Conservation (phyloP, 2,113 vertebrate species). For the Zosterops pallidus region DNA sequence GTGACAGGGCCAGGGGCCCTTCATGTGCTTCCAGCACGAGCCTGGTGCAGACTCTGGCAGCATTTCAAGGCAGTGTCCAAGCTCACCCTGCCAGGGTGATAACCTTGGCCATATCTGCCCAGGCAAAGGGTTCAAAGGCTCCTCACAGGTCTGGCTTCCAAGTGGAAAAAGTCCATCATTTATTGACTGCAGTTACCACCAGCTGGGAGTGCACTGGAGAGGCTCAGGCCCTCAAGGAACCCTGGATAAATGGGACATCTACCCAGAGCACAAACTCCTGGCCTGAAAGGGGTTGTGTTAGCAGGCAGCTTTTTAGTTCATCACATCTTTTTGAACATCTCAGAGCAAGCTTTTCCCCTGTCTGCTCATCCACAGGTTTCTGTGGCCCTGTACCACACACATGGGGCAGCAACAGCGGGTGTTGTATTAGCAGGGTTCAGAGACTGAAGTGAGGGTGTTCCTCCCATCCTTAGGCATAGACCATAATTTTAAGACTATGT, state of each 20-base stretch:
- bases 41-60: neutral
- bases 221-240: neutral
- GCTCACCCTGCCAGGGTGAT: neutral
- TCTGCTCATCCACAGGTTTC: neutral
- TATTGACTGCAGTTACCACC: neutral
- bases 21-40: neutral
- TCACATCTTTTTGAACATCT: neutral
- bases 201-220: neutral
- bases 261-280: neutral
- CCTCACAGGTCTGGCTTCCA: neutral
- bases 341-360: neutral
- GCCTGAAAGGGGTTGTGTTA: neutral
- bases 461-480: neutral
- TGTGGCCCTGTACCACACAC: neutral
- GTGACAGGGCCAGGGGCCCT: neutral
- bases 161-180: neutral
- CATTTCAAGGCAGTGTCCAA: fast-evolving
- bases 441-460: neutral
- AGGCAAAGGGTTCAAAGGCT: conserved; percentile 22
- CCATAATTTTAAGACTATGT: neutral
- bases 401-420: fast-evolving
- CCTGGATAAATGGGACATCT: neutral
- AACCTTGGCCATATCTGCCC: neutral
- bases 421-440: neutral
- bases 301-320: neutral